phyloP scores from a whole-genome alignment of 2,113 vertebrate species.

The Leptodactylus fuscus region DNA sequence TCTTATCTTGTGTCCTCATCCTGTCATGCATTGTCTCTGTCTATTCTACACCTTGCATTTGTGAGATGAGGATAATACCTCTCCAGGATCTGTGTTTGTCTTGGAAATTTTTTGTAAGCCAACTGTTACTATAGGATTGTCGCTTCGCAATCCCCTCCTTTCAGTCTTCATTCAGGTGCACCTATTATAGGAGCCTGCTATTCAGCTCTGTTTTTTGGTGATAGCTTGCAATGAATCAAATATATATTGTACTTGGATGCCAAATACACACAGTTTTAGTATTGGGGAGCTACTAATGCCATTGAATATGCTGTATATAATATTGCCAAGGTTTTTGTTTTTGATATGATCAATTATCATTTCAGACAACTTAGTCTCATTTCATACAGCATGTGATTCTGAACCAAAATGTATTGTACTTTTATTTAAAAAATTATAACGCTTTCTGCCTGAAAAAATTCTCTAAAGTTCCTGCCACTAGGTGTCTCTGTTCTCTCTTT shows the following conservation, averaged over 20 bases:
- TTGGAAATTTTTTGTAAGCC: constrained; percentile 22
- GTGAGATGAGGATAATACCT: constrained; percentile 5
- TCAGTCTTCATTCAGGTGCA: not conserved
- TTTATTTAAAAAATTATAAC: too few relatives aligned
- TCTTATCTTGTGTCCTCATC: constrained; percentile 54
- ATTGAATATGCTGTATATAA: too few relatives aligned
- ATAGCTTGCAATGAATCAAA: not conserved
- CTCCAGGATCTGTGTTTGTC: not conserved
- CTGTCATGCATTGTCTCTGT: constrained; percentile 7
- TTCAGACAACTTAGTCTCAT: too few relatives aligned
- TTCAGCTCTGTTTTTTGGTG: not conserved
- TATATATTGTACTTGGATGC: not conserved
- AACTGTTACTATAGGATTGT: constrained; percentile 18
- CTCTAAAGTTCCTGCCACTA: too few relatives aligned
- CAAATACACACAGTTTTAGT: not conserved
- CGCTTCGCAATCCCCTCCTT: too few relatives aligned
- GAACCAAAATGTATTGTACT: too few relatives aligned
- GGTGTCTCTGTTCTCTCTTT: too few relatives aligned
- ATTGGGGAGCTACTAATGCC: not conserved
- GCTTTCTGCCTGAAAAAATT: too few relatives aligned
- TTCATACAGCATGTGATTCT: too few relatives aligned
- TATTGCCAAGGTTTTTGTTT: too few relatives aligned
- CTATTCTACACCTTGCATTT: constrained; percentile 42
- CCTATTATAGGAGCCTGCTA: not conserved
- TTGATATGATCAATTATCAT: too few relatives aligned